Base-by-base conservation (phyloP, 2,888 invertebrate genomes). In the Mechanitis mazaeus region DNA sequence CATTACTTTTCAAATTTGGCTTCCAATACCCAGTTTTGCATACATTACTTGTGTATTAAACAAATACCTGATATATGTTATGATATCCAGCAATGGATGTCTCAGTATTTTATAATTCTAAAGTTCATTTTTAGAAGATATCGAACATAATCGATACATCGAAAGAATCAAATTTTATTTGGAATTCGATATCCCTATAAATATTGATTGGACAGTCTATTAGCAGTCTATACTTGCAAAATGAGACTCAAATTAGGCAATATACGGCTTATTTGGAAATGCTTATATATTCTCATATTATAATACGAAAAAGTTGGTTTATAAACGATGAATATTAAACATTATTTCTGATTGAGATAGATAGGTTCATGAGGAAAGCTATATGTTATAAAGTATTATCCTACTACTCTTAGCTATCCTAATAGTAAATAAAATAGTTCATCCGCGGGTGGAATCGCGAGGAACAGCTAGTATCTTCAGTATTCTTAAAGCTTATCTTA, bases 1-100 rank as follows among this genome's bases (percentile, higher is more conserved):
- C 85, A 81, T 77, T 77, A 77, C 77, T 77, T 80, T 80, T 78
- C 76, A 80, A 78, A 78, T 76, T 79, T 76, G 73, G 74, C 68
- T 70, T 76, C 77, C 75, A 55, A 47, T 46, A 59, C 31, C 59
- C 56, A 33, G 54, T 56, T 58, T 42, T 9, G n/a, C 50, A 58
- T 64, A 65, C 63, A 68, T 75, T 71, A 60, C 61, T 50, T 61
- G 64, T 79, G 64, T 77, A 80, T 76, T 74, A 42, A 3, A 42
- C 11, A 3, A 7, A 42, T 9, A 9, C 9, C 9, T 9, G 11
- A 9, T 11, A 5, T 7, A 9, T 1, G 6, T 3, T 42, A 9
- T 3, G 42, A 42, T 68, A 57, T 60, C 64, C 59, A 47, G 38
- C 55, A n/a, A 45, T 61, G 63, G 60, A 60, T 57, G 5, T 50